These are phyloP conservation scores for Magallana nippona DNA, from an alignment of 2,888 invertebrate species.

Conservation along the genomic window DNA sequence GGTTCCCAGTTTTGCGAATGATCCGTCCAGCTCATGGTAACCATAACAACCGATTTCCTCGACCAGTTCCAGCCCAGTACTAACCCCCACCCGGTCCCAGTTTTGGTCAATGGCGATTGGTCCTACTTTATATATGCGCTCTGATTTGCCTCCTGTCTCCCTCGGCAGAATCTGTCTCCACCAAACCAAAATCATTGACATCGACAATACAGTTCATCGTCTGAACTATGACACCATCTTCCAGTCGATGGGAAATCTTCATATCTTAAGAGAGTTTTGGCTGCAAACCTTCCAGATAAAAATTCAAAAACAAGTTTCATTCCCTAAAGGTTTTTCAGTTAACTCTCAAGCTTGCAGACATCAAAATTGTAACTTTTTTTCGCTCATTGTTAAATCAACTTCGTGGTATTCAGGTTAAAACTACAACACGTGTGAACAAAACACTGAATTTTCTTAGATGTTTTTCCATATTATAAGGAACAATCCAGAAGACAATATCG, in stretches of 20 bases:
- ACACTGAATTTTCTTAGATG: slow-evolving; percentile 26
- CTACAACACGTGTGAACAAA: not conserved
- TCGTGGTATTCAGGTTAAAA: not conserved
- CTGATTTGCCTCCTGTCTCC: slow-evolving; percentile 28
- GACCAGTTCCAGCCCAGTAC: no score
- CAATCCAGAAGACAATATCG: not conserved
- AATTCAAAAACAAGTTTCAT: not conserved
- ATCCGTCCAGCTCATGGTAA: no score
- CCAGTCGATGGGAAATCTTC: slow-evolving; percentile 23
- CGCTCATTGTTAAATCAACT: slow-evolving; percentile 11
- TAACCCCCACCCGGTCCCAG: no score
- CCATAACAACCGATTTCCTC: no score
- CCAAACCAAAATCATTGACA: not conserved
- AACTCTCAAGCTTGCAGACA: not conserved
- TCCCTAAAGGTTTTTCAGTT: not conserved
- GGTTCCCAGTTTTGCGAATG: no score
- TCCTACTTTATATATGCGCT: slow-evolving; percentile 15
- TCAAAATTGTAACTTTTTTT: slow-evolving; percentile 24
- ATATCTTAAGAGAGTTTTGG: slow-evolving; percentile 9
- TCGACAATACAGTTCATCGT: slow-evolving; percentile 9
- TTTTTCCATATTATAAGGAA: slow-evolving; percentile 22
- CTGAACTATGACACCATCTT: slow-evolving; percentile 13
- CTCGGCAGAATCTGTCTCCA: no score
- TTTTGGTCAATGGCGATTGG: slow-evolving; percentile 35
- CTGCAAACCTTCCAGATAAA: slow-evolving; percentile 24